A percentile compares a stretch with the other conserved stretches of the same genome.
Evolutionary conservation across 2,888 invertebrate species (phyloP).

Genomic region (Philopedon plagiatum): DNA sequence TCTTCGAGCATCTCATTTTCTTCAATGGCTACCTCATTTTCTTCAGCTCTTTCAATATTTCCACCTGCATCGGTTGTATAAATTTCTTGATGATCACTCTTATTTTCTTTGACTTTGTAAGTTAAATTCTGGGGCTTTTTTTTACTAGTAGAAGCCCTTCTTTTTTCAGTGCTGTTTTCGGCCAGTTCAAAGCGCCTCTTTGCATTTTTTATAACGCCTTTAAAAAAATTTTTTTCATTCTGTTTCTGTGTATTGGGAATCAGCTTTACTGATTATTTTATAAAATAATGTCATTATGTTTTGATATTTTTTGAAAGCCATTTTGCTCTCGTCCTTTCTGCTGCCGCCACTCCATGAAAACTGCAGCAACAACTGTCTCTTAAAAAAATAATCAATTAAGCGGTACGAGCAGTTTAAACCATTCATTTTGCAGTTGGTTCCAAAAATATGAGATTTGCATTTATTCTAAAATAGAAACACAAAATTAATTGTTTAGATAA

Average conservation of each 20-base stretch:
- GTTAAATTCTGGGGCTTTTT: slow-evolving; percentile 12
- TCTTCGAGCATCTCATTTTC: too few relatives aligned
- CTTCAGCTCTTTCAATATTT: too few relatives aligned
- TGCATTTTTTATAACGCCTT: slow-evolving; percentile 14
- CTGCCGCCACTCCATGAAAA: slow-evolving; percentile 38
- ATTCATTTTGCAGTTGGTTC: slow-evolving; percentile 30
- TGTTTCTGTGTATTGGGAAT: slow-evolving; percentile 23
- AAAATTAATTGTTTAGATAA: not conserved
- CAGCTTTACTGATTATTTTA: slow-evolving; percentile 31
- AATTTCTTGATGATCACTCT: not conserved
- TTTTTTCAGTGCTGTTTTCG: not conserved
- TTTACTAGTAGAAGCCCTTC: slow-evolving; percentile 11
- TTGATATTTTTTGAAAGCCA: slow-evolving; percentile 35
- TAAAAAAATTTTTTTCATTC: slow-evolving; percentile 27
- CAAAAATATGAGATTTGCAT: slow-evolving; percentile 35
- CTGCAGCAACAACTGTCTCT: slow-evolving; percentile 25
- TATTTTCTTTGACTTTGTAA: slow-evolving; percentile 10
- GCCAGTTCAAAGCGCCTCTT: slow-evolving; percentile 12
- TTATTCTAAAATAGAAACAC: slow-evolving; percentile 27
- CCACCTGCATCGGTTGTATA: not conserved
- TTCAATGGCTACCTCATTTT: too few relatives aligned
- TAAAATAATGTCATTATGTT: slow-evolving; percentile 31
- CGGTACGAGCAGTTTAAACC: slow-evolving; percentile 33
- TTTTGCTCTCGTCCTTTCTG: slow-evolving; percentile 20
- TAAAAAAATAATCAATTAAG: slow-evolving; percentile 31